phyloP scores from a whole-genome alignment of 2,113 vertebrate genomes.

The Saguinus midas region DNA sequence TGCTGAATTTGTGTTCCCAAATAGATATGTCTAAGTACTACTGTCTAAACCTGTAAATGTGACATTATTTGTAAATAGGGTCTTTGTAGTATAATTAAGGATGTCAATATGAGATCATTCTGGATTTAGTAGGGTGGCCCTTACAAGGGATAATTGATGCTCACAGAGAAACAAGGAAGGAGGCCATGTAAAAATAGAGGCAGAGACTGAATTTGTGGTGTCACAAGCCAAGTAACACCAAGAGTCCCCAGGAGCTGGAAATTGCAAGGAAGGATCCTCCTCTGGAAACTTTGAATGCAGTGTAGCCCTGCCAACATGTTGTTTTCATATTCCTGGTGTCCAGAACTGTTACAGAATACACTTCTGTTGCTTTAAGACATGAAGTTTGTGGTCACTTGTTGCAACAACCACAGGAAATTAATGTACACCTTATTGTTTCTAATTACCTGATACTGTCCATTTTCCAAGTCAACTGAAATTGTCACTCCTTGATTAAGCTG shows the following conservation, averaged over 20 bases:
- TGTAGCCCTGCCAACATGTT: rapidly evolving
- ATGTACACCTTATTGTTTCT: background rate
- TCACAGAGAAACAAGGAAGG: background rate
- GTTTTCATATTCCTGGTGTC: background rate
- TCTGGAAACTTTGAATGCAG: background rate
- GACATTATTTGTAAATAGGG: background rate
- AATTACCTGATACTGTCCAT: slow-evolving; percentile 94
- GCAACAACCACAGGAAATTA: background rate
- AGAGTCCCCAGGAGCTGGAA: background rate
- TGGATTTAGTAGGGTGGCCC: background rate
- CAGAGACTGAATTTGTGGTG: background rate
- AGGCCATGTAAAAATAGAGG: rapidly evolving
- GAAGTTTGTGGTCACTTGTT: rapidly evolving
- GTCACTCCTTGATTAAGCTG: slow-evolving; percentile 86
- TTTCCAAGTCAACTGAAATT: slow-evolving; percentile 90
- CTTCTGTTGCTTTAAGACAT: background rate
- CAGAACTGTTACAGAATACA: background rate
- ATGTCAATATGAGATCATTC: background rate
- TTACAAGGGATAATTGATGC: background rate
- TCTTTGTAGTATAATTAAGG: background rate
- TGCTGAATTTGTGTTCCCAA: background rate
- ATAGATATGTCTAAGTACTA: background rate
- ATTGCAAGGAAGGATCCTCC: background rate
- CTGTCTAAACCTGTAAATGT: background rate
- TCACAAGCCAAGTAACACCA: no score